Evolutionary conservation across 2,113 vertebrate species (phyloP).

Genomic region (Eurystomus gularis): DNA sequence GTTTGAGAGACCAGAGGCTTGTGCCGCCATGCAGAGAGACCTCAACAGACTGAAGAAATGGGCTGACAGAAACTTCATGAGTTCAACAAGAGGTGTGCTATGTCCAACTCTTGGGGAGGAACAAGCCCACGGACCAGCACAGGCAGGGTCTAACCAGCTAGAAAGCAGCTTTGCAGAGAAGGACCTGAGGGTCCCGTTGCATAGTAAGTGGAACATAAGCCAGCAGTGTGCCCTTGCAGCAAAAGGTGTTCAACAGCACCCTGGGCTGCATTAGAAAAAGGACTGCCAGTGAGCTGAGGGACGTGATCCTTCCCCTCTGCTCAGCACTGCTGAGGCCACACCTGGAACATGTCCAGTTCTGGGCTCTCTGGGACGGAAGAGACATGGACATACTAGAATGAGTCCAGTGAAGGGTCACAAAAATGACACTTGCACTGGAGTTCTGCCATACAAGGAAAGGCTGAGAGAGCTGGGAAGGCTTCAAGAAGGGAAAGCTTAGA

Average conservation of each 20-base stretch:
- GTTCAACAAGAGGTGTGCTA: not conserved
- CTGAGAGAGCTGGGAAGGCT: not conserved
- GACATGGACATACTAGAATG: not conserved
- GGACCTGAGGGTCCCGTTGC: not conserved
- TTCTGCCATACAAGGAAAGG: not conserved
- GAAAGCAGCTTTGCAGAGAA: not conserved
- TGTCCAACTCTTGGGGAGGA: not conserved
- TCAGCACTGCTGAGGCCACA: not conserved
- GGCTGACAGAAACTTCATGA: not conserved
- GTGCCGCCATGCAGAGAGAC: not conserved
- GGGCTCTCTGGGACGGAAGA: fast-evolving
- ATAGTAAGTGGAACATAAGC: not conserved
- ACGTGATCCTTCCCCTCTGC: not conserved
- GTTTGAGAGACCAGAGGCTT: not conserved
- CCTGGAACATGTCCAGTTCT: fast-evolving
- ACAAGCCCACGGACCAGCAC: not conserved
- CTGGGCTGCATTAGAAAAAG: not conserved
- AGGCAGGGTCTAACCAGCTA: not conserved
- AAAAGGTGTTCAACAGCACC: not conserved
- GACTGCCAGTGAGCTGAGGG: not conserved
- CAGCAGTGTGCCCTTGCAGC: not conserved
- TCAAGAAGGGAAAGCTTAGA: not conserved
- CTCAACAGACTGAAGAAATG: not conserved
- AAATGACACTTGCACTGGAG: not conserved
- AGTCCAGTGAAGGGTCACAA: not conserved